Percentiles rank a stretch among this genome's conserved stretches.
Conservation (phyloP, 2,797 vertebrate genomes). For the Betta splendens region DNA sequence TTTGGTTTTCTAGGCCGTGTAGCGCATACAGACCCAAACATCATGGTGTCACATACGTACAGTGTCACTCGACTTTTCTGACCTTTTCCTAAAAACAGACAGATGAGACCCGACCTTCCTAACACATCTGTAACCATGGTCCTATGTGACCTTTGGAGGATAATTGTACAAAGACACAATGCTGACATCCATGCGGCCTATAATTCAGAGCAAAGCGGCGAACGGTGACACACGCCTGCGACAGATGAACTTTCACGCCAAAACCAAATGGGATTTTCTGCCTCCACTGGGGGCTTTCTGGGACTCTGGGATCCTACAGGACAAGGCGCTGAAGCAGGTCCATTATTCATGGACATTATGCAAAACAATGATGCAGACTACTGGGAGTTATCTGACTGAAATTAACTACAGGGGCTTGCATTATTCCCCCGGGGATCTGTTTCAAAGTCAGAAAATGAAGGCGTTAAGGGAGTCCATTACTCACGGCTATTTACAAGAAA, state of each 20-base stretch:
- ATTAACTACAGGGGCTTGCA: slow-evolving; percentile 43
- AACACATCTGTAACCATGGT: slow-evolving; percentile 28
- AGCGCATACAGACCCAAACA: background rate
- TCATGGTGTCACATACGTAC: background rate
- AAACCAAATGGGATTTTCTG: slow-evolving; percentile 38
- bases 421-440: slow-evolving; percentile 34
- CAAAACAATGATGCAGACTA: slow-evolving; percentile 50
- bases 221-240: background rate
- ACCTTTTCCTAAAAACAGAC: slow-evolving; percentile 46
- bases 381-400: slow-evolving; percentile 45
- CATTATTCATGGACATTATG: slow-evolving; percentile 66
- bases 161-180: slow-evolving; percentile 31
- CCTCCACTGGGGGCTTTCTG: slow-evolving; percentile 26
- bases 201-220: slow-evolving; percentile 17
- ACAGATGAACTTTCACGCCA: slow-evolving; percentile 4
- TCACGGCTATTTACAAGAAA: slow-evolving; percentile 37
- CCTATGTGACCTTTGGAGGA: slow-evolving; percentile 44
- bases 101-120: slow-evolving; percentile 41
- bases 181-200: background rate
- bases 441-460: slow-evolving; percentile 41
- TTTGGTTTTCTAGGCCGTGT: background rate
- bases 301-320: slow-evolving; percentile 30
- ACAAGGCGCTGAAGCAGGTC: slow-evolving; percentile 46
- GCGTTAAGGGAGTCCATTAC: slow-evolving; percentile 43
- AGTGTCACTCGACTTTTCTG: slow-evolving; percentile 13